Evolutionary conservation across 1,140 invertebrate species (phyloP).

Genomic region (Armadillidium nasatum): DNA sequence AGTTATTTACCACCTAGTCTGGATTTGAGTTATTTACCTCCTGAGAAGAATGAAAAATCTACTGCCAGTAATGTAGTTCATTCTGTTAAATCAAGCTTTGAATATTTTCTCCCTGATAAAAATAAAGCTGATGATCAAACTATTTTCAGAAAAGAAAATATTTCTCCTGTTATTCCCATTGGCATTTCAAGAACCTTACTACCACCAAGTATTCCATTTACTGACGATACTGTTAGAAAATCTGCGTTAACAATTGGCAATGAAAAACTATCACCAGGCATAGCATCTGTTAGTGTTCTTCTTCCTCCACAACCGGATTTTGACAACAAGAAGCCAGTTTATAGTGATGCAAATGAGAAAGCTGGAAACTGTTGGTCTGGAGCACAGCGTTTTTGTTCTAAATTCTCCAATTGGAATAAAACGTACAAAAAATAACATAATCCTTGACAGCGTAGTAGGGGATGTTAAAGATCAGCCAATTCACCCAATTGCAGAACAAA

Average conservation of each 20-base stretch:
- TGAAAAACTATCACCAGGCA: too few relatives aligned
- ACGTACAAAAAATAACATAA: neutral
- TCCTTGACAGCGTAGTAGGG: neutral
- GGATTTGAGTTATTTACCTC: neutral
- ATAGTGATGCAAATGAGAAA: neutral
- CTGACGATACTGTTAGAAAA: too few relatives aligned
- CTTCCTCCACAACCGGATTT: neutral
- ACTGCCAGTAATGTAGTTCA: too few relatives aligned
- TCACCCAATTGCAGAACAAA: too few relatives aligned
- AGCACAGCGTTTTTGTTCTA: neutral
- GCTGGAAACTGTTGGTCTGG: neutral
- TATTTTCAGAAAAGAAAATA: too few relatives aligned
- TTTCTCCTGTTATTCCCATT: neutral
- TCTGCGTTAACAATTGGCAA: too few relatives aligned
- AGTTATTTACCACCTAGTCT: too few relatives aligned
- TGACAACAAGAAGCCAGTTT: neutral
- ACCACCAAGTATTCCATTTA: neutral
- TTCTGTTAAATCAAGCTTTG: too few relatives aligned
- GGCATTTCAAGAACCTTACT: neutral
- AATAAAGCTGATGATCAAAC: too few relatives aligned
- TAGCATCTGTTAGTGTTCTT: too few relatives aligned
- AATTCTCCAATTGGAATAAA: neutral
- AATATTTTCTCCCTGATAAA: too few relatives aligned
- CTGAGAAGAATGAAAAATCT: neutral
- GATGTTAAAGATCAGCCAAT: too few relatives aligned